Base-by-base conservation (phyloP, 2,797 vertebrate species). In the Sphenodon punctatus region DNA sequence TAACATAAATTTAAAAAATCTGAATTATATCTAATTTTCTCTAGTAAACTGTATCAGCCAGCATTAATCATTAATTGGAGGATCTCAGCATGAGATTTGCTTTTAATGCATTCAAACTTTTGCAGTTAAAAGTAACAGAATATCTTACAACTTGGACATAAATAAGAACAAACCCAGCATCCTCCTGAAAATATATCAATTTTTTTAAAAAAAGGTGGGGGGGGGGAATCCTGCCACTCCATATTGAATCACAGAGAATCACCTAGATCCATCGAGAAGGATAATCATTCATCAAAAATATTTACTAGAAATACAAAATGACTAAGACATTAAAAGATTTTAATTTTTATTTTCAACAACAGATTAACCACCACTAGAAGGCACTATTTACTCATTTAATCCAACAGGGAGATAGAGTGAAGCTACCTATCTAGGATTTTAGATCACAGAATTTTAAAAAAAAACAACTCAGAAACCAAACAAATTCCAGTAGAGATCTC, bases 291-390 rank as follows among this genome's bases (percentile, higher is more conserved):
- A 75, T 12, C 30, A 66, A 66, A 64, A 46, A 36, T 48, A 10
- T 48, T 34, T 42, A 65, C 8, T 20, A 36, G 20, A 70, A 17
- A 53, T 14, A n/a, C 51, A 30, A 53, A 23, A 34, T 4, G 34
- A 30, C 32, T 32, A 58, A 22, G 34, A 20, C 22, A 12, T 36
- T 36, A 58, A 36, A 14, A 22, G 32, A 36, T 58, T 51, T 15
- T n/a, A 17, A 67, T 23, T 46, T 64, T 60, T 36, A 12, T 42
- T 73, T 67, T 51, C 43, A 45, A 30, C 23, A 73, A n/a, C 68
- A 69, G 49, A 63, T 66, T 7, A 23, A 45, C 69, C 69, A 43
- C 93, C 92, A 53, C 91, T 93, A 93, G 93, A 92, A 88, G 91
- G 93, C 91, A 92, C 91, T 90, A 74, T 82, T 73, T 65, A 75